phyloP scores from a whole-genome alignment of 2,888 invertebrate genomes.

The Epinotia nisella region DNA sequence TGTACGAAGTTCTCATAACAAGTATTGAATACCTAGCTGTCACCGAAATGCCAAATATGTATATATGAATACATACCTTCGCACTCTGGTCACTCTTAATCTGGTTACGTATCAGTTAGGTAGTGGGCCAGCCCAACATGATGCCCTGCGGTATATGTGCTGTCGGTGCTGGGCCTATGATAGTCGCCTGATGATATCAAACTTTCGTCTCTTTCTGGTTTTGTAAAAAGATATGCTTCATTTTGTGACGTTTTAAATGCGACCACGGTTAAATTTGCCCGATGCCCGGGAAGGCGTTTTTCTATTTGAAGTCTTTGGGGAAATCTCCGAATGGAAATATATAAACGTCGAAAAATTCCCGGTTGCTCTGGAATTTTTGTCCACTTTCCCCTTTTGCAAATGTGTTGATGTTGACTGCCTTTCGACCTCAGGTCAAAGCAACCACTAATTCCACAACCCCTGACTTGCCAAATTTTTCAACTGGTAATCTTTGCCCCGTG shows the following conservation, averaged over 20 bases:
- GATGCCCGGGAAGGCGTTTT: neutral
- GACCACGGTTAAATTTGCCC: neutral
- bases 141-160: neutral
- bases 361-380: neutral
- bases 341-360: too few relatives aligned
- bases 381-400: neutral
- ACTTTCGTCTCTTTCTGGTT: neutral
- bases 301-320: neutral
- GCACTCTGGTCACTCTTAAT: too few relatives aligned
- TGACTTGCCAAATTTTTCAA: conserved; percentile 20
- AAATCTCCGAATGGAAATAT: too few relatives aligned
- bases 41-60: too few relatives aligned
- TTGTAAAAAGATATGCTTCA: neutral
- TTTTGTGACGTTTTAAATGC: neutral
- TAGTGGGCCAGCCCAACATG: neutral
- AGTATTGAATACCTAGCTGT: too few relatives aligned
- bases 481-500: conserved; percentile 32
- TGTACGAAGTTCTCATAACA: too few relatives aligned
- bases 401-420: neutral
- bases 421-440: neutral
- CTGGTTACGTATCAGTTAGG: neutral
- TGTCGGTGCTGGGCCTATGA: neutral
- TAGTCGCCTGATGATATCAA: neutral
- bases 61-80: too few relatives aligned
- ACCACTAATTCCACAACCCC: conserved; percentile 1